Conservation (phyloP, 2,113 vertebrate species). For the Mus pahari region DNA sequence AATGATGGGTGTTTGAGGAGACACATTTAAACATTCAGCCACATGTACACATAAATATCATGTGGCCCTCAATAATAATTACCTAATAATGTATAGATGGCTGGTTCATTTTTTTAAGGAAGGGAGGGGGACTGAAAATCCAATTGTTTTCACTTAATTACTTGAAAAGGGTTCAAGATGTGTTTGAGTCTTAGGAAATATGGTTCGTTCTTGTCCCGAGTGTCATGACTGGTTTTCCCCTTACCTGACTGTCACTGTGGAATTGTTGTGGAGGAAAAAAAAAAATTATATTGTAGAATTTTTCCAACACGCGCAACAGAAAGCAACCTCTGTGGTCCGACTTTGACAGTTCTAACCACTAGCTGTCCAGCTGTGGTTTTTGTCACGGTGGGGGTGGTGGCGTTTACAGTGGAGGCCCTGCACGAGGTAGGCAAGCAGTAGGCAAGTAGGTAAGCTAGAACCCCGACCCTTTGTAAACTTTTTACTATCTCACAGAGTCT, state of each 20-base stretch:
- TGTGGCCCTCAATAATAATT: neutral
- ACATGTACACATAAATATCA: neutral
- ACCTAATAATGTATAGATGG: neutral
- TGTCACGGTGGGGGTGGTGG: neutral
- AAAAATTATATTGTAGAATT: neutral
- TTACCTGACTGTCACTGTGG: neutral
- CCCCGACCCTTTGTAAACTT: neutral
- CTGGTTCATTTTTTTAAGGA: neutral
- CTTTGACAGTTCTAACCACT: neutral
- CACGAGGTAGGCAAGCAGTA: too few relatives aligned
- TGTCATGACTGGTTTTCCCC: neutral
- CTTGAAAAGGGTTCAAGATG: neutral
- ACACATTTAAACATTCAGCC: neutral
- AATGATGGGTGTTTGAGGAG: neutral
- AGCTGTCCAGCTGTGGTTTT: neutral
- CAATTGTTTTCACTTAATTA: neutral
- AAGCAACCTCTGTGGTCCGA: neutral
- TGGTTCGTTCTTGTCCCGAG: conserved; percentile 5
- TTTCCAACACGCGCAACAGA: neutral
- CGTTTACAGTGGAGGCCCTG: fast-evolving
- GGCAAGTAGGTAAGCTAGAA: neutral
- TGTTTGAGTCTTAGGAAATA: conserved; percentile 24
- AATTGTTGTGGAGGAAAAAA: neutral
- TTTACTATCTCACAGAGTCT: neutral
- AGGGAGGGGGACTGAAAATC: neutral